phyloP scores from a whole-genome alignment of 2,888 invertebrate species.

The Ectemnius lituratus region DNA sequence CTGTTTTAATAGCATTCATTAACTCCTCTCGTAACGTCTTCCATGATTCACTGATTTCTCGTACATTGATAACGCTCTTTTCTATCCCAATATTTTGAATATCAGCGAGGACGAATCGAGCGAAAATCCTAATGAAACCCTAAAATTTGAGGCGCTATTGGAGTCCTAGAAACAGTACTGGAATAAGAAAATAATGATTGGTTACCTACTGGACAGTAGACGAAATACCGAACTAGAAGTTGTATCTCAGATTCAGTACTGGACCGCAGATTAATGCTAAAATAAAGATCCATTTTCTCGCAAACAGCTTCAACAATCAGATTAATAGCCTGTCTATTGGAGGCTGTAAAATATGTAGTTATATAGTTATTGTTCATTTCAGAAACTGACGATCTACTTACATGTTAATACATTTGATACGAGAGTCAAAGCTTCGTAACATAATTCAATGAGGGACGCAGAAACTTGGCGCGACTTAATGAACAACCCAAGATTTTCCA shows the following conservation, averaged over 20 bases:
- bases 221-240: too few species aligned
- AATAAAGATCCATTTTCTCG: conserved; percentile 22
- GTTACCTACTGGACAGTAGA: too few species aligned
- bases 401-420: too few species aligned
- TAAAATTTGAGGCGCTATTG: conserved; percentile 34
- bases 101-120: conserved; percentile 66
- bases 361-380: too few species aligned
- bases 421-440: neutral
- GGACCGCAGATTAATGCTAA: conserved; percentile 46
- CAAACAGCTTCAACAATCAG: conserved; percentile 18
- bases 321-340: too few species aligned
- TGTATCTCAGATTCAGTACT: too few species aligned
- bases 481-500: neutral
- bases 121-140: conserved; percentile 65
- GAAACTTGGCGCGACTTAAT: neutral
- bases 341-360: too few species aligned
- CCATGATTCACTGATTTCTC: conserved; percentile 66
- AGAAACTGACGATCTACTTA: too few species aligned
- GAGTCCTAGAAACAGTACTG: too few species aligned
- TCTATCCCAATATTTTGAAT: conserved; percentile 44
- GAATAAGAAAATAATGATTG: too few species aligned
- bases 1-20: neutral
- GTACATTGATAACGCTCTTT: conserved; percentile 22
- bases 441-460: neutral
- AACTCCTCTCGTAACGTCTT: conserved; percentile 55